Percentiles rank a stretch among this genome's conserved stretches.
These are phyloP conservation scores for Dasysyrphus albostriatus DNA, from an alignment of 2,888 invertebrate genomes.

Conservation along the genomic window DNA sequence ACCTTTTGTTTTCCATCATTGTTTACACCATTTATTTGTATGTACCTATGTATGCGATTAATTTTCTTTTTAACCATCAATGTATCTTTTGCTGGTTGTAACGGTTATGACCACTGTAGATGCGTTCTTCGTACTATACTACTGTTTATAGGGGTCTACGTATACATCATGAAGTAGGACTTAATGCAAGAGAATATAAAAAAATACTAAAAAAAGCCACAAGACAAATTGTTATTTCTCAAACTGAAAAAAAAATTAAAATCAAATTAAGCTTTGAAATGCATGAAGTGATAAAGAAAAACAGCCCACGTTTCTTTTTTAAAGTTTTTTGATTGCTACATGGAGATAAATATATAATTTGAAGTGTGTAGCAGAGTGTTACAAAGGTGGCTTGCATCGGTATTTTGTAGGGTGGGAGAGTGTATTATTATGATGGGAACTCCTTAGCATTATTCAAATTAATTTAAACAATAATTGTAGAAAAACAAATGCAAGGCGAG, in stretches of 20 bases:
- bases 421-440: constrained; percentile 32
- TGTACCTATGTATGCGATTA: constrained; percentile 33
- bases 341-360: constrained; percentile 48
- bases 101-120: constrained; percentile 59
- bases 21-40: constrained; percentile 62
- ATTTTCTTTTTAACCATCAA: constrained; percentile 32
- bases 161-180: constrained; percentile 28
- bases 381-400: background rate
- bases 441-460: constrained; percentile 26
- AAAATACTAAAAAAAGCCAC: constrained; percentile 13
- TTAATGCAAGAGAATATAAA: constrained; percentile 47
- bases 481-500: constrained; percentile 31
- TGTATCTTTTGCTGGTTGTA: constrained; percentile 42
- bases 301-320: constrained; percentile 42
- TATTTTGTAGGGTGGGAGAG: background rate
- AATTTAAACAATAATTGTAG: constrained; percentile 1
- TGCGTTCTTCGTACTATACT: constrained; percentile 5
- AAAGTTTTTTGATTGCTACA: constrained; percentile 44
- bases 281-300: constrained; percentile 16
- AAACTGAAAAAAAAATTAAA: constrained; percentile 2
- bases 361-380: constrained; percentile 49
- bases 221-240: constrained; percentile 60
- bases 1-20: constrained; percentile 62
- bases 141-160: background rate
- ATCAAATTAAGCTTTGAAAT: constrained; percentile 45